Base-by-base conservation (phyloP, 2,888 invertebrate genomes). In the Pollenia labialis region DNA sequence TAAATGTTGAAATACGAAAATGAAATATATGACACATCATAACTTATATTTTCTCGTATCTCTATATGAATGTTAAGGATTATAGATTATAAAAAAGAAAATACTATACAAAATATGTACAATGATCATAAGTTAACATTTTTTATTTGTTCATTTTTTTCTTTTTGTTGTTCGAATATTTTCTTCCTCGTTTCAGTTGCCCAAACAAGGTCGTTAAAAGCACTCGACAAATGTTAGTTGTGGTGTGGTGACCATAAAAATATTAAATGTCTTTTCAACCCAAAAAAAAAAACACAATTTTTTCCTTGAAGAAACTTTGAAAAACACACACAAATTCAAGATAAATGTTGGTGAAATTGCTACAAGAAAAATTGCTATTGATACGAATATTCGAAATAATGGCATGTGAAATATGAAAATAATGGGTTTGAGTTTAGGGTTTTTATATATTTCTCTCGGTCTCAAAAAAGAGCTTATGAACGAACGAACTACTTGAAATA, bases 281-380 rank as follows among this genome's bases (percentile, higher is more conserved):
- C 32, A 32, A 32, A 32, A 32, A 88, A 87, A 82, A 87, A 85
- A 85, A 85, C 80, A 85, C 11, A 88, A 79, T 75, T 40, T 16
- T 71, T 54, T 52, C 14, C 64, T 40, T 54, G 18, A 58, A 69
- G 40, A 52, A 80, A 64, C 32, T 72, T 83, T 79, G 72, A 85
- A 44, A 87, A 74, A 86, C 56, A 74, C 81, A 81, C 79, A 85
- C 50, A 87, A 87, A 85, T 87, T 88, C 82, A 83, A 81, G 82
- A 84, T 80, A 83, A 83, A 75, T 80, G 60, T 69, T 64, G 64
- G 64, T 79, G 64, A 84, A 88, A 87, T 88, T 89, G 88, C 87
- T 88, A 88, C 89, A 88, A 88, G 89, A 88, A 88, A 89, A 89
- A 89, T 89, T 88, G 85, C 79, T 80, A 83, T 86, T 83, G 77